phyloP scores from a whole-genome alignment of 2,113 vertebrate species.

The Cyprinodon variegatus region DNA sequence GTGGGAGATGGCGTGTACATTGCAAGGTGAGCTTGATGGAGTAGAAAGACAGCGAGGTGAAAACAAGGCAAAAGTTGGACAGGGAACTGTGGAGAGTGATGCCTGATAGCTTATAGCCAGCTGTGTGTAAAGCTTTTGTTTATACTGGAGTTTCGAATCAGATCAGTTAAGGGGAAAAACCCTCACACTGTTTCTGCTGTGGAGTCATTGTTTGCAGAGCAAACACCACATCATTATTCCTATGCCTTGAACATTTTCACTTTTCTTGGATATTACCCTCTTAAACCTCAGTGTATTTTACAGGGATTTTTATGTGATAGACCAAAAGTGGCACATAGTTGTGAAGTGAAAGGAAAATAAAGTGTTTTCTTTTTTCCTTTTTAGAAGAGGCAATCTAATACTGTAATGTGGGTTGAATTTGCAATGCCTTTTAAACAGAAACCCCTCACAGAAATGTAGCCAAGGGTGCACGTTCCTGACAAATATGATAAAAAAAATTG shows the following conservation, averaged over 20 bases:
- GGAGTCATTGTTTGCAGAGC: not conserved
- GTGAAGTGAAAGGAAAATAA: not conserved
- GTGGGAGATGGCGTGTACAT: no score
- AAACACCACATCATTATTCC: no score
- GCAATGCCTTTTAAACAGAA: not conserved
- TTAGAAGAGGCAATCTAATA: not conserved
- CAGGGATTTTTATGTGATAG: not conserved
- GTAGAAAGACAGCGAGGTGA: slow-evolving; percentile 23
- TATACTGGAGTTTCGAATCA: slow-evolving; percentile 37
- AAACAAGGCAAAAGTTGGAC: slow-evolving; percentile 20
- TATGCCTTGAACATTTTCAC: not conserved
- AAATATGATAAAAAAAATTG: not conserved
- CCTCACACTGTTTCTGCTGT: not conserved
- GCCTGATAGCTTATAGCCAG: slow-evolving; percentile 23
- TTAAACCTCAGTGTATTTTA: not conserved
- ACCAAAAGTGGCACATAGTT: not conserved
- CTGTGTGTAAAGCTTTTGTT: slow-evolving; percentile 58
- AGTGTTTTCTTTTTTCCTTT: not conserved
- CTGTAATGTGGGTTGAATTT: not conserved
- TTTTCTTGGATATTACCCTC: not conserved
- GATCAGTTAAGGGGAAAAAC: slow-evolving; percentile 31
- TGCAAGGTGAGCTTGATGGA: slow-evolving; percentile 42
- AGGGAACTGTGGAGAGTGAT: slow-evolving; percentile 28
- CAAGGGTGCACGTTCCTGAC: not conserved
- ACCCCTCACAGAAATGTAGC: not conserved